phyloP scores from a whole-genome alignment of 2,113 vertebrate genomes.

The Gyps fulvus region DNA sequence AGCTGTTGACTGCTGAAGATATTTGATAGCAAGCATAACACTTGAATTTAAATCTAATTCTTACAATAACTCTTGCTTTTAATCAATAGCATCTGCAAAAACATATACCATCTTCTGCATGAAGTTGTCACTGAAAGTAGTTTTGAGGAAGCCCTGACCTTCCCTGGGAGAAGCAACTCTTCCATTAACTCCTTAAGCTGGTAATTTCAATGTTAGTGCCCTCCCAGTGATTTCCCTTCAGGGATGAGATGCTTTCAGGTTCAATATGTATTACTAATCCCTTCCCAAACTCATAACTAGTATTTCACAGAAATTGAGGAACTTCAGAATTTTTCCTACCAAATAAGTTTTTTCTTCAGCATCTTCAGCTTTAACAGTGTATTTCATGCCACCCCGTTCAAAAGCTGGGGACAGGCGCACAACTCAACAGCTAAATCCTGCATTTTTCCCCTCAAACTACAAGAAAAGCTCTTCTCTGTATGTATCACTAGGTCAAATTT shows the following conservation, averaged over 20 bases:
- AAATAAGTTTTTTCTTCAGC: not conserved
- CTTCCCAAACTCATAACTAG: not conserved
- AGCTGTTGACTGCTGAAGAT: not conserved
- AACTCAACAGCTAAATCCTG: not conserved
- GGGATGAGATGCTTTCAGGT: not conserved
- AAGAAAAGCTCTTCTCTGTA: not conserved
- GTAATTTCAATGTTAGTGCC: not conserved
- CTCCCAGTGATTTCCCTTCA: not conserved
- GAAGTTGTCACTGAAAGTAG: not conserved
- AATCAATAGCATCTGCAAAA: not conserved
- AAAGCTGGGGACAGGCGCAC: not conserved
- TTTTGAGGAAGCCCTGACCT: not conserved
- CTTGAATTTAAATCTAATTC: not conserved
- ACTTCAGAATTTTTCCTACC: not conserved
- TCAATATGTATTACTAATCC: not conserved
- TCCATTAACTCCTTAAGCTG: not conserved
- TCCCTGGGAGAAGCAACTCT: not conserved
- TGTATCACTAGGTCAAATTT: not conserved
- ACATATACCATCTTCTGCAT: not conserved
- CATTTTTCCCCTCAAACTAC: not conserved
- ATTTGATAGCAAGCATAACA: not conserved
- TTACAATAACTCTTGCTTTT: not conserved
- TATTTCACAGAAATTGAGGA: not conserved
- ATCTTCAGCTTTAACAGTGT: not conserved
- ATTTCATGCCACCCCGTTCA: not conserved